Evolutionary conservation across 2,113 vertebrate genomes (phyloP).

Genomic region (Notarius quadriscutis): DNA sequence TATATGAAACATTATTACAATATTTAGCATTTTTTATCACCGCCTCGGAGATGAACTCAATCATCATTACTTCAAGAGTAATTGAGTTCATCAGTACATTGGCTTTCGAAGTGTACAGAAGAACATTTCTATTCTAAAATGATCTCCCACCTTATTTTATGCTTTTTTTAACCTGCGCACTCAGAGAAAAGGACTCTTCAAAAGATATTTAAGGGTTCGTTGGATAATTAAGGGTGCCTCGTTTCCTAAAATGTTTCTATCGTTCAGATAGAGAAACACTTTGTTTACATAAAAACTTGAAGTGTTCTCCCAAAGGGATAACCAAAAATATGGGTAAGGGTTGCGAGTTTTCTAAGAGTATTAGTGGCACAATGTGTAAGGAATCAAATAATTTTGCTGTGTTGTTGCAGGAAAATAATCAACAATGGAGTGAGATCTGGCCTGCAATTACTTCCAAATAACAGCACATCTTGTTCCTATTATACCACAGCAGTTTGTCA

Average conservation of each 20-base stretch:
- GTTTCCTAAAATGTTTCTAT: neutral
- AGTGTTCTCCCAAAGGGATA: neutral
- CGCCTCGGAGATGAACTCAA: neutral
- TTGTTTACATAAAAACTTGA: neutral
- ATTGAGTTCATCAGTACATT: neutral
- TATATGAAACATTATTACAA: constrained; percentile 6
- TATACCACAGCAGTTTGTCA: neutral
- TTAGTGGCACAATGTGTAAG: neutral
- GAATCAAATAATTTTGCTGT: neutral
- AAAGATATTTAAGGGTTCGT: neutral
- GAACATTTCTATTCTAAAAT: neutral
- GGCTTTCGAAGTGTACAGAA: neutral
- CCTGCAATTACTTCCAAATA: neutral
- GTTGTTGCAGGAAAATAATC: neutral
- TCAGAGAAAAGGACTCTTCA: neutral
- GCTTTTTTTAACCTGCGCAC: too few species aligned
- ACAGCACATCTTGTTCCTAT: neutral
- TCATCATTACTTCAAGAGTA: neutral
- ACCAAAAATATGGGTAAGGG: neutral
- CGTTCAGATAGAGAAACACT: neutral
- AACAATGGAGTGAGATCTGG: neutral
- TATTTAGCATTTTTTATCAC: neutral
- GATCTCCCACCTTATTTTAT: neutral
- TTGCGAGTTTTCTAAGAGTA: too few species aligned
- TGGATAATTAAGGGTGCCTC: neutral